phyloP scores from a whole-genome alignment of 2,888 invertebrate genomes.

The Muscina levida region DNA sequence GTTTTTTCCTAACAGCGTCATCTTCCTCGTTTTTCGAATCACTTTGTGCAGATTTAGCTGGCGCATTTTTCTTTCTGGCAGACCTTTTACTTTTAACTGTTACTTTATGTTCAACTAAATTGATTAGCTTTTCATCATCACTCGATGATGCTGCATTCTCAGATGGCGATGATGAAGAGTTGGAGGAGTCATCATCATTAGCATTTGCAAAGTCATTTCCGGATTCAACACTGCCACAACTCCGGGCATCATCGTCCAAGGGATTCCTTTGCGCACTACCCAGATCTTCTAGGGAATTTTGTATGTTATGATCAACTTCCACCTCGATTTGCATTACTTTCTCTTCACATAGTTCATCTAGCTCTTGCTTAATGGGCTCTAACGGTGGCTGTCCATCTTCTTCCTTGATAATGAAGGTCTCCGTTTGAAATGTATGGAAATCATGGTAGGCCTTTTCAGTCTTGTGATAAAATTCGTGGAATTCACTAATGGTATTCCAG shows the following conservation, averaged over 20 bases:
- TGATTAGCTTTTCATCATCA: neutral
- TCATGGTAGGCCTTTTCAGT: constrained; percentile 74
- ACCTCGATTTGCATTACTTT: constrained; percentile 40
- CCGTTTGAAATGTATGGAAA: neutral
- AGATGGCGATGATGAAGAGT: neutral
- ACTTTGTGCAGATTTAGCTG: neutral
- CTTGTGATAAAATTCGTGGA: constrained; percentile 76
- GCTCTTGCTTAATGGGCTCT: neutral
- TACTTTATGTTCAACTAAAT: too few species aligned
- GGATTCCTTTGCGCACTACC: constrained; percentile 42
- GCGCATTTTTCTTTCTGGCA: neutral
- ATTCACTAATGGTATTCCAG: constrained; percentile 76
- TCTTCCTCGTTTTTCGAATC: constrained; percentile 1
- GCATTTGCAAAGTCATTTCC: neutral
- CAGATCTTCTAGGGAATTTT: neutral
- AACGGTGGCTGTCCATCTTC: constrained; percentile 17
- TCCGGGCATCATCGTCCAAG: constrained; percentile 38
- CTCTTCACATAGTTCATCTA: constrained; percentile 53
- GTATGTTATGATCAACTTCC: constrained; percentile 32
- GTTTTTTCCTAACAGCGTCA: neutral
- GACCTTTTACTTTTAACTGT: neutral
- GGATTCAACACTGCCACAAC: neutral
- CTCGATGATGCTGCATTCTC: neutral
- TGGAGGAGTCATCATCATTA: neutral
- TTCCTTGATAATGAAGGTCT: constrained; percentile 32